Base-by-base conservation (phyloP, 23 tunicate species). In the Clavelina lepadiformis region DNA sequence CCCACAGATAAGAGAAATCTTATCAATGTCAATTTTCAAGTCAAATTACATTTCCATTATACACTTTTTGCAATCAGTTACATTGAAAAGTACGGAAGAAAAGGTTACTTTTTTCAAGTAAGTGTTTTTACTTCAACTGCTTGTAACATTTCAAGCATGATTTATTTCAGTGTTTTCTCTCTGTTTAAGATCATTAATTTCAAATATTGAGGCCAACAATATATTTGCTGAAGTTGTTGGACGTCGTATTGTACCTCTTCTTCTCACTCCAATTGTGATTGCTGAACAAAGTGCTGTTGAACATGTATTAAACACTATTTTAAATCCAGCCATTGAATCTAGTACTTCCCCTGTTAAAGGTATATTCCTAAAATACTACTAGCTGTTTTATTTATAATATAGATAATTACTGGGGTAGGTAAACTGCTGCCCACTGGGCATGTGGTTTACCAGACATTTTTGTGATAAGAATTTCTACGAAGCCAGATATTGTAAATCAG, bases 221-320 rank as follows among this genome's bases (percentile, higher is more conserved):
- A 88, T 88, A 35, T 88, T 75, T 50, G 73, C 86, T 19, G 79
- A 80, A 32, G 70, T 88, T 44, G 62, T 88, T 25, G 96, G 82
- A 0, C 75, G 72, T 25, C 58, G 96, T 19, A 80, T 88, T 30
- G 73, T 77, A 7, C 86, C 79, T 13, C 61, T 88, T 1, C 62
- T 88, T 35, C 67, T 88, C 3, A 81, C 96, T 0, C 96, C 96
- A 18, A 75, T 79, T 51, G 67, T 88, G 2, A 33, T 88, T 1
- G 67, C 87, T 2, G 96, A 88, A 41, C 67, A 75, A 35, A 19
- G 22, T 27, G 88, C 96, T 26, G 65, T 88, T 5, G 61, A 68
- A 11, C 60, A 67, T 38, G 81, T 88, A 15, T 36, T 88, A 28
- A 60, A 70, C 0, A 47, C 50, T 21, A 30, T 88, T 1, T 61